A percentile compares a stretch with the other conserved stretches of the same genome.
Conservation (phyloP, 2,888 invertebrate species). For the Diploptera punctata region DNA sequence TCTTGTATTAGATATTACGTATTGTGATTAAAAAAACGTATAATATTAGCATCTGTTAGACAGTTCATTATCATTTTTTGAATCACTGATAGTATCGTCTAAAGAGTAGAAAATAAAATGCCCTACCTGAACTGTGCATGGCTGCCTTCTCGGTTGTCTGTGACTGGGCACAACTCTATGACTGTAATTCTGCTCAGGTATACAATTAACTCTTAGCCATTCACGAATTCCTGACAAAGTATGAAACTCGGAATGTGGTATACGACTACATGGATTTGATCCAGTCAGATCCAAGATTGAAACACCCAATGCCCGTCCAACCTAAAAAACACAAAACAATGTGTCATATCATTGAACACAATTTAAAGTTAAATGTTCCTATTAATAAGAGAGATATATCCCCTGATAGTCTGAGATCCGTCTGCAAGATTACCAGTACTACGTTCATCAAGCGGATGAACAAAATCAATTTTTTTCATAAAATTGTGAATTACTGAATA, state of each 20-base stretch:
- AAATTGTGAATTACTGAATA: too few species aligned
- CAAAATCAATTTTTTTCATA: too few species aligned
- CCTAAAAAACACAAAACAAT: too few species aligned
- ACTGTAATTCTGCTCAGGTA: constrained; percentile 34
- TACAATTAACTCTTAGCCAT: constrained; percentile 58
- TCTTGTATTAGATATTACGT: too few species aligned
- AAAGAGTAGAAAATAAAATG: background rate
- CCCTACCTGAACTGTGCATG: constrained; percentile 30
- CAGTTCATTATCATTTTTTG: background rate
- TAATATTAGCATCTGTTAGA: too few species aligned
- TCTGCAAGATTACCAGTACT: too few species aligned
- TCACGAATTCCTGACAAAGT: constrained; percentile 70
- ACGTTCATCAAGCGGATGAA: too few species aligned
- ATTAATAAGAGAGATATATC: too few species aligned
- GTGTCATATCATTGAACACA: too few species aligned
- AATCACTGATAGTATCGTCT: background rate
- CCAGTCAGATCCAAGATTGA: constrained; percentile 84
- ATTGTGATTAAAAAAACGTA: too few species aligned
- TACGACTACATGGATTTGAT: constrained; percentile 80
- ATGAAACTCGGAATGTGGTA: constrained; percentile 82
- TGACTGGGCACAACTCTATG: constrained; percentile 23
- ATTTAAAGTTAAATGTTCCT: too few species aligned
- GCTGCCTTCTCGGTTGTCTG: background rate
- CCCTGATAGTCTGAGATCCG: too few species aligned
- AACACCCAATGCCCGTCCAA: constrained; percentile 81